Evolutionary conservation across 2,888 invertebrate species (phyloP), one percentile per base, ranked within the genome.

Genomic region (Gandaritis pyraliata): DNA sequence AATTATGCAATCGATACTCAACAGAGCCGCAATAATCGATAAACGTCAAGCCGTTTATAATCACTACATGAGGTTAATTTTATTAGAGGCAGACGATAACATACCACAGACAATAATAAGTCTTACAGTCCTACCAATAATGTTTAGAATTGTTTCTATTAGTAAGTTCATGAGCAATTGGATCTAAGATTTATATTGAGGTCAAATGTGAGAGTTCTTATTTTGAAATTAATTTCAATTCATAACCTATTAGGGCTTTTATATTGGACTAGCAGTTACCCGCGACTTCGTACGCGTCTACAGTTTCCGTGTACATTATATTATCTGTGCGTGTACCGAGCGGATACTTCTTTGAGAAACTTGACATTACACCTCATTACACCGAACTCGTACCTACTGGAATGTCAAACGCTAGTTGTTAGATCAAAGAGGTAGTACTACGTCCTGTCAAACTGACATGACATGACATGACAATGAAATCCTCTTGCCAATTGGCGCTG

Each of bases 31-130:
- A 43, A 43, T 51, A 51, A 58, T 45, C 15, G 50, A 58, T 58
- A 56, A 56, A 50, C 36, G 50, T 11, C 45, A 23, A 50, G 57
- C 36, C 36, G 43, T 38, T 45, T 15, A 45, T 58, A 58, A 58
- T 49, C 49, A 18, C 38, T 47, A 47, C 45, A 46, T 8, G 51
- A 58, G 58, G 38, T 58, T 58, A 58, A 52, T 58, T 58, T 39
- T 39, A 52, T 58, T 58, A 51, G 8, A 58, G 45, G 11, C 50
- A 50, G 33, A 43, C 38, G 50, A 49, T 50, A 58, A 50, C 38
- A 33, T 6, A 15, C 7, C 12, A n/a, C 39, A 39, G 1, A 7
- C 30, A 12, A 58, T 39, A 39, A 0, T 45, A 30, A 39, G 16
- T 39, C 30, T 39, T 47, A 58, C 12, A 1, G 0, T 8, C 0